Evolutionary conservation across 2,113 vertebrate genomes (phyloP).

Genomic region (Donacobius atricapilla): DNA sequence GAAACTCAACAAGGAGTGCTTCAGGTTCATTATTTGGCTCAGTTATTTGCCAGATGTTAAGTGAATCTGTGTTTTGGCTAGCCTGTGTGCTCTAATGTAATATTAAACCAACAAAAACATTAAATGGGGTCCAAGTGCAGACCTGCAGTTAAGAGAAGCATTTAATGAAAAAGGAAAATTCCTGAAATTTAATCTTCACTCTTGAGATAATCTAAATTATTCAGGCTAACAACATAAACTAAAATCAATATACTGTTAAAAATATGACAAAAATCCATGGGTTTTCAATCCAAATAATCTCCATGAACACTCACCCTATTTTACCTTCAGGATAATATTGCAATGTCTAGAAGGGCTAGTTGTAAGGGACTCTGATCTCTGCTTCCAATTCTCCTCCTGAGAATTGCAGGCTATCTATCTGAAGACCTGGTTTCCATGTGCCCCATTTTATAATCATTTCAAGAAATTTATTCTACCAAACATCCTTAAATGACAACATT

Average conservation of each 20-base stretch:
- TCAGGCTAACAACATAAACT: not conserved
- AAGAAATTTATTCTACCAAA: not conserved
- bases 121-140: not conserved
- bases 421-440: not conserved
- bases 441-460: not conserved
- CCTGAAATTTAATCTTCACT: not conserved
- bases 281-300: not conserved
- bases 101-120: not conserved
- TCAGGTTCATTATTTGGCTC: slow-evolving; percentile 23
- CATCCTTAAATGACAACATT: not conserved
- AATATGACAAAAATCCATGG: not conserved
- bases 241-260: not conserved
- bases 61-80: slow-evolving; percentile 12
- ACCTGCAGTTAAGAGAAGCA: not conserved
- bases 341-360: not conserved
- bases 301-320: not conserved
- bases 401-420: not conserved
- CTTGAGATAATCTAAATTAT: not conserved
- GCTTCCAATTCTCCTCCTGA: not conserved
- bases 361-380: not conserved
- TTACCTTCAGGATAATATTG: not conserved
- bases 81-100: not conserved
- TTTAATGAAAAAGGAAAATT: not conserved
- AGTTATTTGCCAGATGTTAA: slow-evolving; percentile 25
- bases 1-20: not conserved